Evolutionary conservation across 92 coral and sea anemone genomes (phyloP).

Genomic region (Epizoanthus rinbou): DNA sequence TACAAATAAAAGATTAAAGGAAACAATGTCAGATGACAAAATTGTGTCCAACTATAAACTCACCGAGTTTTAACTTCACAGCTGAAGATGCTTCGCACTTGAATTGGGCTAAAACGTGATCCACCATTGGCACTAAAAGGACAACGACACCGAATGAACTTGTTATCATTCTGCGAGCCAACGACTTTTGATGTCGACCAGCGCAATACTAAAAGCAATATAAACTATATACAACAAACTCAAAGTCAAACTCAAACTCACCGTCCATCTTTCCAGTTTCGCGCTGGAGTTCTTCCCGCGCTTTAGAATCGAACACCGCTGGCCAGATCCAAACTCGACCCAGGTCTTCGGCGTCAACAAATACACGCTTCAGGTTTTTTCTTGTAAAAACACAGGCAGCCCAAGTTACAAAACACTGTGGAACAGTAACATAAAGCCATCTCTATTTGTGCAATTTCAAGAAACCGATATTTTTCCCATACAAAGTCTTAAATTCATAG

Average conservation of each 20-base stretch:
- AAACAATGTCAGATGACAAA: too few species aligned
- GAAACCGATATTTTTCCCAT: too few species aligned
- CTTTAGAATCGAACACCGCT: slow-evolving; percentile 28
- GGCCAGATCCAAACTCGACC: slow-evolving; percentile 22
- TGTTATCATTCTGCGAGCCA: background rate
- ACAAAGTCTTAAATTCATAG: too few species aligned
- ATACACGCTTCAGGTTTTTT: too few species aligned
- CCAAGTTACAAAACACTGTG: too few species aligned
- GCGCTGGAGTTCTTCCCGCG: slow-evolving; percentile 32
- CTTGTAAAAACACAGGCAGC: too few species aligned
- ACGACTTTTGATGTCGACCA: background rate
- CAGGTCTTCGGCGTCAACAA: background rate
- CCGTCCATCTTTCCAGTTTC: slow-evolving; percentile 24
- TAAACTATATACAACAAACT: background rate
- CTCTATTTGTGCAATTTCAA: too few species aligned
- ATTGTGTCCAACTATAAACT: slow-evolving; percentile 4
- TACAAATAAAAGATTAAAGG: background rate
- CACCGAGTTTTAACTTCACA: slow-evolving; percentile 87
- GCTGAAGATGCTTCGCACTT: slow-evolving; percentile 83
- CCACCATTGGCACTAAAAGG: slow-evolving; percentile 69
- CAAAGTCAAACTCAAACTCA: too few species aligned
- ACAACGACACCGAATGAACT: background rate
- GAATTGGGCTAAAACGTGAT: slow-evolving; percentile 72
- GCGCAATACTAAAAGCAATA: background rate
- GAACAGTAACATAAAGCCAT: too few species aligned